Base-by-base conservation (phyloP, 2,888 invertebrate genomes). In the Melanargia galathea region DNA sequence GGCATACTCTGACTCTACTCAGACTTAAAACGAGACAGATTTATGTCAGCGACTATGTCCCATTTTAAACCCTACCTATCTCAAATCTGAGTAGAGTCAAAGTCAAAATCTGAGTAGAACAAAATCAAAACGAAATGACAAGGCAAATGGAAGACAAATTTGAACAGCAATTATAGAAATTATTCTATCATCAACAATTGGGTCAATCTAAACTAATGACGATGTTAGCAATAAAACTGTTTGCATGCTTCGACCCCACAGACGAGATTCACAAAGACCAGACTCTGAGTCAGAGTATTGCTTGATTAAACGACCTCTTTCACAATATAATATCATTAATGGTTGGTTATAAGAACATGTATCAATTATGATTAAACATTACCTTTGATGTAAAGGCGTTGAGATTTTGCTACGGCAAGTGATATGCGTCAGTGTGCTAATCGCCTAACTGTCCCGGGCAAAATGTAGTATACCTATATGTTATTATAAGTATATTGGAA, bases 161-260 rank as follows among this genome's bases (percentile, higher is more conserved):
- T 55, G 64, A 65, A 68, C 64, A 49, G 56, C 66, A 72, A 72
- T 70, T 69, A 70, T 62, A 70, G 62, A 64, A 71, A 72, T 64
- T 68, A 70, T 67, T 68, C 70, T 63, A 70, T 70, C 59, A 70
- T 69, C 59, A 71, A 63, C 71, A 75, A 73, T 71, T 73, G 65
- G 68, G 69, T 65, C 76, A 73, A 72, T 72, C 65, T 71, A 71
- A 72, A 71, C 70, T 72, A 70, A 68, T 70, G 69, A 69, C 49
- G 73, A 77, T 75, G 73, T 71, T 73, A 75, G 68, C 79, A 80
- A 82, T 82, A 75, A 79, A 82, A 77, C 75, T 75, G 80, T 82
- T 84, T 80, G 77, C 80, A 81, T 80, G 78, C 76, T 80, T 74
- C 77, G 77, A 83, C 77, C 76, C 73, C 72, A 66, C 54, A 20